phyloP scores from a whole-genome alignment of 2,113 vertebrate genomes.

The Brachirus orientalis region DNA sequence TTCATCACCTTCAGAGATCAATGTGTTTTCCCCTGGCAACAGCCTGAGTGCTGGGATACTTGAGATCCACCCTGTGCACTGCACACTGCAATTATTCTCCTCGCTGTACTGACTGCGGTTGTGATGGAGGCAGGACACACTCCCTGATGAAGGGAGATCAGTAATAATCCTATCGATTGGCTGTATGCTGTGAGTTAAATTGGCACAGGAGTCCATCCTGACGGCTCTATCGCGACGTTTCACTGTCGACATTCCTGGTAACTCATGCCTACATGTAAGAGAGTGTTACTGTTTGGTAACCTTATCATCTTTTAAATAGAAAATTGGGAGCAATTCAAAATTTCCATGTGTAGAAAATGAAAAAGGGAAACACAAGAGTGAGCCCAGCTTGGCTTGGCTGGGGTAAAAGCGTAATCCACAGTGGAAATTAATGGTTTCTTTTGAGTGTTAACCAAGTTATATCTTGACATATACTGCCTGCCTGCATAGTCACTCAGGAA shows the following conservation, averaged over 20 bases:
- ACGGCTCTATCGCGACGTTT: slow-evolving; percentile 46
- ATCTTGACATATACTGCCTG: slow-evolving; percentile 20
- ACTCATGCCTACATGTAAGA: background rate
- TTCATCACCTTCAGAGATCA: slow-evolving; percentile 81
- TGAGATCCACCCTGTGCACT: slow-evolving; percentile 63
- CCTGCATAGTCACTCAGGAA: background rate
- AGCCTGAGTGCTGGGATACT: slow-evolving; percentile 64
- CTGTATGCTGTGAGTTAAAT: slow-evolving; percentile 58
- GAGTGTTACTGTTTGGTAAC: slow-evolving; percentile 24
- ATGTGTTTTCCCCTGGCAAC: slow-evolving; percentile 75
- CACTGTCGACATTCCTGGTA: slow-evolving; percentile 12
- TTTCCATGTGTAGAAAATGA: slow-evolving; percentile 22
- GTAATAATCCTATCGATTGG: slow-evolving; percentile 73
- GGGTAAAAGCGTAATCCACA: slow-evolving; percentile 36
- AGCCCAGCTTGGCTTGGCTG: slow-evolving; percentile 34
- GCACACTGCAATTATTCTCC: slow-evolving; percentile 71
- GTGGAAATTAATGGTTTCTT: slow-evolving; percentile 50
- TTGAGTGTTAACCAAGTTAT: slow-evolving; percentile 42
- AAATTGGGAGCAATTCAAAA: slow-evolving; percentile 9
- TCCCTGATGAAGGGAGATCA: slow-evolving; percentile 63
- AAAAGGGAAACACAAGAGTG: slow-evolving; percentile 25
- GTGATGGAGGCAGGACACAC: slow-evolving; percentile 65
- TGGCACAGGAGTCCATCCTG: slow-evolving; percentile 47
- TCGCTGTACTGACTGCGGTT: slow-evolving; percentile 64
- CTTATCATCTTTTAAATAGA: slow-evolving; percentile 15